Conservation (phyloP, 2,113 vertebrate genomes). For the Chloebia gouldiae region DNA sequence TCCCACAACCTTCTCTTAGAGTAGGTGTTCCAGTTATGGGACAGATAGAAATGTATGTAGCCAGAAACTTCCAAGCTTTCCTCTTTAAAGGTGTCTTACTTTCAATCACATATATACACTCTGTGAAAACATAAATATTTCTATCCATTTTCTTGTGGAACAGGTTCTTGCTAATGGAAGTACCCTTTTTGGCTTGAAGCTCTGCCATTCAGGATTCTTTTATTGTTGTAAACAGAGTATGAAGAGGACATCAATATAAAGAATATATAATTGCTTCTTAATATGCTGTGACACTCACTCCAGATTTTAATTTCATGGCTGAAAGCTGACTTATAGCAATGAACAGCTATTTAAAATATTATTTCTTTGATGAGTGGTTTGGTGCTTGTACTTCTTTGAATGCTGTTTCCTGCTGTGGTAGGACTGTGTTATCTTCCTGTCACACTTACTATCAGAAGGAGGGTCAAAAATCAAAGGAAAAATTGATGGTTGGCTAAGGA, state of each 20-base stretch:
- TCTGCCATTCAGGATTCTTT: background rate
- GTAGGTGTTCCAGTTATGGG: background rate
- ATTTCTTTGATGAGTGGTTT: background rate
- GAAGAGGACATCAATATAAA: background rate
- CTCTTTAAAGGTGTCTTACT: background rate
- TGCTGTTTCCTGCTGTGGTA: background rate
- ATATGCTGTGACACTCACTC: background rate
- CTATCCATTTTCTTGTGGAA: background rate
- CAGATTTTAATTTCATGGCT: background rate
- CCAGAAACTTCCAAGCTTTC: background rate
- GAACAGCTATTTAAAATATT: background rate
- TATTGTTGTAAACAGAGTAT: background rate
- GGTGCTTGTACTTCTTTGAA: background rate
- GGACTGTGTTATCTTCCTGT: background rate
- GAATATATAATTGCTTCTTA: background rate
- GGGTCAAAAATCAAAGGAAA: slow-evolving; percentile 30
- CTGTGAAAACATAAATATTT: background rate
- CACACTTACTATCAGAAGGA: background rate
- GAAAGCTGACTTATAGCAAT: background rate
- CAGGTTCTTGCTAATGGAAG: background rate
- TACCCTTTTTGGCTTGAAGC: background rate
- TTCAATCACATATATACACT: background rate
- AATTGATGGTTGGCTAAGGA: slow-evolving; percentile 35
- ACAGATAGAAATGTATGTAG: background rate
- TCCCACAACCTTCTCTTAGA: fast-evolving